Evolutionary conservation across 2,113 vertebrate species (phyloP).

Genomic region (Andinoacara biseriatus): DNA sequence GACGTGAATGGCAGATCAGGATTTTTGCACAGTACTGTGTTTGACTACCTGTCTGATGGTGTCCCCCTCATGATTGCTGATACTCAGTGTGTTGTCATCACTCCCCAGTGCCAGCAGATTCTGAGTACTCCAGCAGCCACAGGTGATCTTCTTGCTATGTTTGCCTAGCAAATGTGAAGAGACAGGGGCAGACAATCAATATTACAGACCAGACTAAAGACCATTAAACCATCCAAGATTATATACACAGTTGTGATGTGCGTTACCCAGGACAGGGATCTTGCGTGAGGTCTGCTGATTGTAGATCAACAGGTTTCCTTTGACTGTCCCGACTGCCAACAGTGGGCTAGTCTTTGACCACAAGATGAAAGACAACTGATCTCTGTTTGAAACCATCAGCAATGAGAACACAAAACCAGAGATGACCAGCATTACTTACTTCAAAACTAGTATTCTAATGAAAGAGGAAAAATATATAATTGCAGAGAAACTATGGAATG

Average conservation of each 20-base stretch:
- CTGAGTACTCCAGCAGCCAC: slow-evolving; percentile 94
- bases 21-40: neutral
- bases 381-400: slow-evolving; percentile 77
- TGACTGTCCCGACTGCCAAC: slow-evolving; percentile 92
- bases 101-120: slow-evolving; percentile 94
- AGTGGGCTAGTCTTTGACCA: slow-evolving; percentile 92
- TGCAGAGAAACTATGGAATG: neutral
- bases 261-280: slow-evolving; percentile 92
- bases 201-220: neutral
- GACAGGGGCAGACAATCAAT: neutral
- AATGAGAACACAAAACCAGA: neutral
- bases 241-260: neutral
- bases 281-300: slow-evolving; percentile 97
- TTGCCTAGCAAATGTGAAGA: slow-evolving; percentile 82
- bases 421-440: neutral
- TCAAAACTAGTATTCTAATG: neutral
- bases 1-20: neutral
- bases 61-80: slow-evolving; percentile 97
- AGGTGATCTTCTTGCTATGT: slow-evolving; percentile 94
- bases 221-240: neutral
- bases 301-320: slow-evolving; percentile 96
- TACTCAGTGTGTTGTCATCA: slow-evolving; percentile 91
- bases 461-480: neutral
- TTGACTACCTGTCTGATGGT: slow-evolving; percentile 89
- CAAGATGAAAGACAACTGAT: slow-evolving; percentile 90